These are phyloP conservation scores for Sardina pilchardus DNA, from an alignment of 2,113 vertebrate genomes.

Conservation along the genomic window DNA sequence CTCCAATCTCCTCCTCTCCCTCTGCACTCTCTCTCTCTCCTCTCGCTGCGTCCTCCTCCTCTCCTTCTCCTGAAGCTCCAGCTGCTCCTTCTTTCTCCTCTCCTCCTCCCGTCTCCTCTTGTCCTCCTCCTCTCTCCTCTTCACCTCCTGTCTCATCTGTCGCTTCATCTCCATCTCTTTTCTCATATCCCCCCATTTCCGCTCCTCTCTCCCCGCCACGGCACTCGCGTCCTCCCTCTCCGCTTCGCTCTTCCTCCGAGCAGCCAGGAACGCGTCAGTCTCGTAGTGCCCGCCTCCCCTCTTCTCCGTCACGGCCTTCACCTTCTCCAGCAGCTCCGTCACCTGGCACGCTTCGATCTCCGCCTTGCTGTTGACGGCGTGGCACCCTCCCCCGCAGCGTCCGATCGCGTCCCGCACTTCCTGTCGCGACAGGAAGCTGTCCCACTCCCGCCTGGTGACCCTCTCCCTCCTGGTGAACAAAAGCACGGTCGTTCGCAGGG, in stretches of 20 bases:
- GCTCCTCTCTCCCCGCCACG: not conserved
- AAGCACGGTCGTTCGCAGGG: slow-evolving; percentile 32
- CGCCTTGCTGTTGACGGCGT: not conserved
- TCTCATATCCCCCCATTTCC: not conserved
- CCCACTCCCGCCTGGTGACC: not conserved
- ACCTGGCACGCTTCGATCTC: not conserved
- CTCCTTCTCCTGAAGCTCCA: not conserved
- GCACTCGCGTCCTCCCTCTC: not conserved
- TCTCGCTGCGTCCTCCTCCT: not conserved
- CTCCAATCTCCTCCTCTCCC: not conserved
- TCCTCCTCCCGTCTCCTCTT: not conserved
- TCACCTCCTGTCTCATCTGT: not conserved
- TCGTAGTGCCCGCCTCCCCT: not conserved
- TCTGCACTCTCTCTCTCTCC: not conserved
- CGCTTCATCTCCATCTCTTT: not conserved
- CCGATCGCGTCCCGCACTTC: not conserved
- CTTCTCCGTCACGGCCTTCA: not conserved
- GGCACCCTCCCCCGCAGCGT: not conserved
- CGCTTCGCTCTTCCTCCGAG: not conserved
- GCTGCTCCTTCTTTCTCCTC: not conserved
- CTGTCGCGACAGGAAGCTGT: not conserved
- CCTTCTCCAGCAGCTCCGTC: not conserved
- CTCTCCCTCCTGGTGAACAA: slow-evolving; percentile 47
- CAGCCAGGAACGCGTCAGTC: not conserved
- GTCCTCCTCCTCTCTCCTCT: not conserved